Conservation (phyloP, 2,113 vertebrate genomes). For the Microtus montanus region DNA sequence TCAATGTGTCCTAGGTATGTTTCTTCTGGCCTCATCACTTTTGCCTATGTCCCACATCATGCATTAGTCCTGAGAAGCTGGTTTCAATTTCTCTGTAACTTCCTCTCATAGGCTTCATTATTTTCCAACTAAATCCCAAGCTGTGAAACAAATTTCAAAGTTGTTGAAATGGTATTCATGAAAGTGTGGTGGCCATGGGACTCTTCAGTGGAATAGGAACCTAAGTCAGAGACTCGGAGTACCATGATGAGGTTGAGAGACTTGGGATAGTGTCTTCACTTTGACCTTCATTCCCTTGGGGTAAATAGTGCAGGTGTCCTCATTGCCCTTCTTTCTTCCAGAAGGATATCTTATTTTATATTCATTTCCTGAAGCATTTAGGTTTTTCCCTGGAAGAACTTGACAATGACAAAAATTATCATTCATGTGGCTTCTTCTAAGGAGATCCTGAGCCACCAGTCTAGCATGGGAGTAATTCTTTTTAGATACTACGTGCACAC, state of each 20-base stretch:
- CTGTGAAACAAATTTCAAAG: not conserved
- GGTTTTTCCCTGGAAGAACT: constrained; percentile 1
- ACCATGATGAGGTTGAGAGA: not conserved
- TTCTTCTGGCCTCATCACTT: not conserved
- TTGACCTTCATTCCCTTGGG: not conserved
- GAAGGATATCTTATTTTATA: constrained; percentile 1
- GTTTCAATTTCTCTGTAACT: constrained; percentile 23
- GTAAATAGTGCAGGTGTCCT: not conserved
- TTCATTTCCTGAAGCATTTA: constrained; percentile 17
- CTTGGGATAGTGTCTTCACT: not conserved
- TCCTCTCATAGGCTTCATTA: not conserved
- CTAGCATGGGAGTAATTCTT: not conserved
- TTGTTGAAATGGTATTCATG: not conserved
- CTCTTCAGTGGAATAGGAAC: not conserved
- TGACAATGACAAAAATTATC: not conserved
- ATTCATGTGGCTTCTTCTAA: not conserved
- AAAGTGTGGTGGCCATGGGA: not conserved
- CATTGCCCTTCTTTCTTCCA: not conserved
- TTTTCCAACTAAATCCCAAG: not conserved
- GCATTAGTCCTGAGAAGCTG: not conserved
- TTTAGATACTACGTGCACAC: not conserved
- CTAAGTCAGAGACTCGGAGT: not conserved
- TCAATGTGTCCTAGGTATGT: not conserved
- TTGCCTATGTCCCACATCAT: not conserved
- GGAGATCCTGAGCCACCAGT: not conserved